Percentiles rank a stretch among this genome's conserved stretches.
These are phyloP conservation scores for Corvus moneduloides DNA, from an alignment of 2,113 vertebrate species.

Conservation along the genomic window DNA sequence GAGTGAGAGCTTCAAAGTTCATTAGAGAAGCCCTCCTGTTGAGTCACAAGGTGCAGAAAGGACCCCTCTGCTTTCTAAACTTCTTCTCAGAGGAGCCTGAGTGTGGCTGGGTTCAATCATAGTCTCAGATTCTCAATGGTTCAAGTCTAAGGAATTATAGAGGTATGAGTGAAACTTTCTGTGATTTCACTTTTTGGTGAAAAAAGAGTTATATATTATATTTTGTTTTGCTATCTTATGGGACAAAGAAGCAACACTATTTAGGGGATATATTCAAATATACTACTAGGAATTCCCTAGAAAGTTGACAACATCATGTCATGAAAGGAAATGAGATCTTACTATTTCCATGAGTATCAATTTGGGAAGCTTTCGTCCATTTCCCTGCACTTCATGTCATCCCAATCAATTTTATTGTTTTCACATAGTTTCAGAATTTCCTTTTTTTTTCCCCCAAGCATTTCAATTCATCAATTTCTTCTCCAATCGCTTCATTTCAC, in stretches of 20 bases:
- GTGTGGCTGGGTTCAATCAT: not conserved
- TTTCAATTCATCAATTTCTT: not conserved
- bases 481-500: not conserved
- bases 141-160: not conserved
- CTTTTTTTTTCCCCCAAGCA: not conserved
- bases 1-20: not conserved
- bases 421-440: not conserved
- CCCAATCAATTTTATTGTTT: not conserved
- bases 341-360: accelerated
- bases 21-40: not conserved
- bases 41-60: not conserved
- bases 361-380: not conserved
- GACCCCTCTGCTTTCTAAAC: not conserved
- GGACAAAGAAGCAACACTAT: not conserved
- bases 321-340: not conserved
- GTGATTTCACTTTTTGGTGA: not conserved
- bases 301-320: not conserved
- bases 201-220: not conserved
- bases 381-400: not conserved
- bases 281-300: not conserved
- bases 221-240: not conserved
- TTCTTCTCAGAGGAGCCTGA: not conserved
- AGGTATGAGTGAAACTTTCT: not conserved
- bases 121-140: not conserved
- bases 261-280: not conserved